These are phyloP conservation scores for Colius striatus DNA, from an alignment of 2,113 vertebrate species.

Conservation along the genomic window DNA sequence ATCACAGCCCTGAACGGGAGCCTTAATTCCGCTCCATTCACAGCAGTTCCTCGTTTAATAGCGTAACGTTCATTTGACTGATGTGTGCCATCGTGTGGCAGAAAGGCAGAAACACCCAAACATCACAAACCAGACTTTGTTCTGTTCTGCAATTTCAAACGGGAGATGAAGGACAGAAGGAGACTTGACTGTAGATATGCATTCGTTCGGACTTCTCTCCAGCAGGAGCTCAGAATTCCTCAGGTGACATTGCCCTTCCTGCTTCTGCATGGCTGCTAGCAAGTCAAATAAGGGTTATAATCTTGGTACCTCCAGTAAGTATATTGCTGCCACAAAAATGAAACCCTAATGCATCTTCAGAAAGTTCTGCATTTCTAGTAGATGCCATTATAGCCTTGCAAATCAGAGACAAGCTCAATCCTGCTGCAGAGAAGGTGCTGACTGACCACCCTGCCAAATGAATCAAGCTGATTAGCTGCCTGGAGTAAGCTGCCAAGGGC, in stretches of 20 bases:
- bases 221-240: background rate
- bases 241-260: background rate
- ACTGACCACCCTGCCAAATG: conserved; percentile 48
- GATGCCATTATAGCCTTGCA: background rate
- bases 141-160: background rate
- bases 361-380: background rate
- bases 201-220: background rate
- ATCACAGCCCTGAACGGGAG: background rate
- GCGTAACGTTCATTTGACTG: conserved; percentile 21
- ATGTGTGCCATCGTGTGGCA: conserved; percentile 77
- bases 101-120: conserved; percentile 21
- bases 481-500: conserved; percentile 52
- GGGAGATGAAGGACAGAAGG: background rate
- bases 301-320: background rate
- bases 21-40: background rate
- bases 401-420: conserved; percentile 37
- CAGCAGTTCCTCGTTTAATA: background rate
- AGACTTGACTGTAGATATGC: background rate
- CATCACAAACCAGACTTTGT: background rate
- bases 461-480: conserved; percentile 80
- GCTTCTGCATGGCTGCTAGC: background rate
- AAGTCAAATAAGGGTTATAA: background rate
- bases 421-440: background rate
- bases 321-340: conserved; percentile 14
- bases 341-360: background rate